Evolutionary conservation across 2,797 vertebrate species (phyloP).

Genomic region (Adelosebastes latens): DNA sequence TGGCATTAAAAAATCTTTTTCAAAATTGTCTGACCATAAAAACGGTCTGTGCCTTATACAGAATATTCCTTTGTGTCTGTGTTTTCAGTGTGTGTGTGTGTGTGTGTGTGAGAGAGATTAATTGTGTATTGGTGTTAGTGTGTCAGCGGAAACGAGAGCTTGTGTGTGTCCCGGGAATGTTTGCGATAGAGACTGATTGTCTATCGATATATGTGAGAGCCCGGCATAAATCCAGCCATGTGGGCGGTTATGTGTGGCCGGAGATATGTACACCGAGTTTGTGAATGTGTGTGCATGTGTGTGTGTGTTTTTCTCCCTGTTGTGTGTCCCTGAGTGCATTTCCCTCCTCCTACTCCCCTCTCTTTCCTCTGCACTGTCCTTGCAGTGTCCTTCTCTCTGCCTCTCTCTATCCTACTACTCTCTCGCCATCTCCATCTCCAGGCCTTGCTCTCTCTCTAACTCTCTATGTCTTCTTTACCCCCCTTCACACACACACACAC

Average conservation of each 20-base stretch:
- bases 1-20: too few relatives aligned
- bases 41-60: neutral
- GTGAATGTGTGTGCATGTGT: constrained; percentile 9
- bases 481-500: neutral
- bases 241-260: constrained; percentile 16
- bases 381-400: constrained; percentile 79
- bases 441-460: constrained; percentile 43
- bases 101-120: constrained; percentile 31
- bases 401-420: constrained; percentile 54
- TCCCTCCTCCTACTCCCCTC: constrained; percentile 66
- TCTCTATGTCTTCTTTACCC: constrained; percentile 45
- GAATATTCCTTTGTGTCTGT: constrained; percentile 3
- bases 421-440: constrained; percentile 69
- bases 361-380: constrained; percentile 80
- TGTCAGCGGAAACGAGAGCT: constrained; percentile 63
- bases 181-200: constrained; percentile 62
- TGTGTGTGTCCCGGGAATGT: constrained; percentile 50
- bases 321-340: constrained; percentile 67
- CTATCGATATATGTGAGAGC: constrained; percentile 51
- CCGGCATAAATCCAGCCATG: constrained; percentile 34
- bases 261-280: constrained; percentile 33
- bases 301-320: constrained; percentile 35
- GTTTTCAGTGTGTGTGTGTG: neutral
- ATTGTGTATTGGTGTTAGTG: constrained; percentile 62
- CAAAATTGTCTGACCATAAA: neutral